These are phyloP conservation scores for Bombus breviceps DNA, from an alignment of 1,140 invertebrate species.

Conservation along the genomic window DNA sequence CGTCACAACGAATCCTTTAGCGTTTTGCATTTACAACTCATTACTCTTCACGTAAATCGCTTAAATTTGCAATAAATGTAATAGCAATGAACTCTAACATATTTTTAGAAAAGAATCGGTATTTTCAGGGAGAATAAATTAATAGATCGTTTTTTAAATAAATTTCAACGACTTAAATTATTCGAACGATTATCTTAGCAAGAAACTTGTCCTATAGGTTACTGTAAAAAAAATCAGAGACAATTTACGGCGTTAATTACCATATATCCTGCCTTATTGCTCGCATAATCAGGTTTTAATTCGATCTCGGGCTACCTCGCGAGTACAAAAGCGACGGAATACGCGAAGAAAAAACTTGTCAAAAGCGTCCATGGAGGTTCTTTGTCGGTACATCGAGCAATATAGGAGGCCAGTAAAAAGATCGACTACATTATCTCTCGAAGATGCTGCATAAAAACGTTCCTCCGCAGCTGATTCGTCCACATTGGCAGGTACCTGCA, in stretches of 20 bases:
- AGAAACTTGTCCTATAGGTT: background rate
- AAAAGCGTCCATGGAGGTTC: background rate
- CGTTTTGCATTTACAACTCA: background rate
- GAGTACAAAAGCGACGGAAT: background rate
- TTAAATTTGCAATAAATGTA: background rate
- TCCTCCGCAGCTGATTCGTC: slow-evolving; percentile 38
- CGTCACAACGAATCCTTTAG: slow-evolving; percentile 31
- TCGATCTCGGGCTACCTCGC: background rate
- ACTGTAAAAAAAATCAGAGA: background rate
- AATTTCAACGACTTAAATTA: background rate
- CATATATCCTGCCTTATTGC: background rate
- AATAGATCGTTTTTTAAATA: background rate
- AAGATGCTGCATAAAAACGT: slow-evolving; percentile 46
- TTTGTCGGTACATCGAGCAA: slow-evolving; percentile 22
- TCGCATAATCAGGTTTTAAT: background rate
- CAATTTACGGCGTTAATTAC: background rate
- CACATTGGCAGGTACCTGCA: slow-evolving; percentile 52
- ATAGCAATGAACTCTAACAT: background rate
- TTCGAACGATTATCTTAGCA: background rate
- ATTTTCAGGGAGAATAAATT: background rate
- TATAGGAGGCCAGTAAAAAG: slow-evolving; percentile 22
- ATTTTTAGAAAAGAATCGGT: background rate
- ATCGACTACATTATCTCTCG: slow-evolving; percentile 40
- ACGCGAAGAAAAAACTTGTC: slow-evolving; percentile 5
- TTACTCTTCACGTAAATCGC: slow-evolving; percentile 20